These are phyloP conservation scores for Hafferia zeledoni DNA, from an alignment of 2,797 vertebrate genomes.

Conservation along the genomic window DNA sequence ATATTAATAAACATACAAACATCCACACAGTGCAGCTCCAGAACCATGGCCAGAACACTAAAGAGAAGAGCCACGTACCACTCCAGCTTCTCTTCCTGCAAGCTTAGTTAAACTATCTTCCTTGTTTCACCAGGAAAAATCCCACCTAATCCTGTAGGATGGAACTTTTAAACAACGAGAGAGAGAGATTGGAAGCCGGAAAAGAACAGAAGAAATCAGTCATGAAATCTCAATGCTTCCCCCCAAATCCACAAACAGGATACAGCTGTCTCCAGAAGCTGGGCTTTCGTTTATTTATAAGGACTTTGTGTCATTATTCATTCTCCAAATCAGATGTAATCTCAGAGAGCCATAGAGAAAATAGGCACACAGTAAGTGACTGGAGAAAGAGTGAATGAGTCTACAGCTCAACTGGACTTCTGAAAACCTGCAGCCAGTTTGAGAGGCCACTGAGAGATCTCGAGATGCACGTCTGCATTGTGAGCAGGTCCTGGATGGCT, in stretches of 20 bases:
- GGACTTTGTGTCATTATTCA: slow-evolving; percentile 10
- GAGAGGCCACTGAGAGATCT: neutral
- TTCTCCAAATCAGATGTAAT: slow-evolving; percentile 22
- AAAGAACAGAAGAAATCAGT: neutral
- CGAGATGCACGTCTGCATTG: fast-evolving
- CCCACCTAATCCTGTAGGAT: slow-evolving; percentile 25
- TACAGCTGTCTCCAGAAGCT: slow-evolving; percentile 17
- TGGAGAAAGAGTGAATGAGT: neutral
- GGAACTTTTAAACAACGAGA: slow-evolving; percentile 16
- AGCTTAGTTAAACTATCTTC: neutral
- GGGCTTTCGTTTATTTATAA: slow-evolving; percentile 14
- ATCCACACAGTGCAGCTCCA: neutral
- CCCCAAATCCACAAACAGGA: slow-evolving; percentile 29
- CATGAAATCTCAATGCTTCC: neutral
- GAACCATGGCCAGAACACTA: neutral
- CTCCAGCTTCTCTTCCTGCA: neutral
- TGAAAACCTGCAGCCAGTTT: neutral
- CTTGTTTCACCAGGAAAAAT: slow-evolving; percentile 1
- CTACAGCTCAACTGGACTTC: neutral
- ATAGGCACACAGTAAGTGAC: neutral
- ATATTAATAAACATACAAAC: slow-evolving; percentile 40
- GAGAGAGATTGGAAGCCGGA: neutral
- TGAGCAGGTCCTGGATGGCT: neutral
- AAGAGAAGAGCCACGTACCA: neutral
- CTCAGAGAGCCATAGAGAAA: neutral